A percentile compares a stretch with the other conserved stretches of the same genome.
These are phyloP conservation scores for Dendronephthya gigantea DNA, from an alignment of 64 coral and sea anemone species.

Conservation along the genomic window DNA sequence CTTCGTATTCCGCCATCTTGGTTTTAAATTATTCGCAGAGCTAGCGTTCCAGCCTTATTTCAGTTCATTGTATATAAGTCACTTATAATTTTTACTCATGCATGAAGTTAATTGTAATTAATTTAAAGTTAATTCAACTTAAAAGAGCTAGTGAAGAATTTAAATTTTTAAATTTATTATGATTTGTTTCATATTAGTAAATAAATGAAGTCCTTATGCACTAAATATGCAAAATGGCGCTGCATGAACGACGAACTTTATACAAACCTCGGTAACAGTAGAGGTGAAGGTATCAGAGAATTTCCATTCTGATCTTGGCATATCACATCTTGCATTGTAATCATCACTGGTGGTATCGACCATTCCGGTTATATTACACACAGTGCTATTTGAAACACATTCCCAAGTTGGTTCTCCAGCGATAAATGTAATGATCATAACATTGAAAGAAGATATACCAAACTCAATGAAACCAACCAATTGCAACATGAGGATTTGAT, in stretches of 20 bases:
- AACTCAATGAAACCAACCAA: conserved; percentile 32
- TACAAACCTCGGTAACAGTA: conserved; percentile 33
- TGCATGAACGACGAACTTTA: too few species aligned
- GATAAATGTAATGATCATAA: conserved; percentile 54
- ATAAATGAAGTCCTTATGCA: too few species aligned
- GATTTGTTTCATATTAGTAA: too few species aligned
- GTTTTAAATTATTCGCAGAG: too few species aligned
- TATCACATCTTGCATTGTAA: conserved; percentile 46
- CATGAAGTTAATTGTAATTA: too few species aligned
- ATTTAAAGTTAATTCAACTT: too few species aligned
- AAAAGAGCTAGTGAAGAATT: too few species aligned
- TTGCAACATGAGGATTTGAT: conserved; percentile 38
- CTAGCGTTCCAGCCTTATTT: too few species aligned
- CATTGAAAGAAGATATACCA: conserved; percentile 37
- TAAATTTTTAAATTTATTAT: not conserved
- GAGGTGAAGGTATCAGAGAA: conserved; percentile 54
- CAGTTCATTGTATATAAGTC: too few species aligned
- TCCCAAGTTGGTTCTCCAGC: conserved; percentile 53
- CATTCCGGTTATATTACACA: conserved; percentile 17
- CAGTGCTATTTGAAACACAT: conserved; percentile 23
- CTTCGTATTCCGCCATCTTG: too few species aligned
- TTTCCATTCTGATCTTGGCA: conserved; percentile 36
- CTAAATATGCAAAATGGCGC: too few species aligned
- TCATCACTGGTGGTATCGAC: conserved; percentile 13
- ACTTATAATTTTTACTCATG: too few species aligned